Conservation (phyloP, 2,888 invertebrate genomes). For the Cremastinae sp. region DNA sequence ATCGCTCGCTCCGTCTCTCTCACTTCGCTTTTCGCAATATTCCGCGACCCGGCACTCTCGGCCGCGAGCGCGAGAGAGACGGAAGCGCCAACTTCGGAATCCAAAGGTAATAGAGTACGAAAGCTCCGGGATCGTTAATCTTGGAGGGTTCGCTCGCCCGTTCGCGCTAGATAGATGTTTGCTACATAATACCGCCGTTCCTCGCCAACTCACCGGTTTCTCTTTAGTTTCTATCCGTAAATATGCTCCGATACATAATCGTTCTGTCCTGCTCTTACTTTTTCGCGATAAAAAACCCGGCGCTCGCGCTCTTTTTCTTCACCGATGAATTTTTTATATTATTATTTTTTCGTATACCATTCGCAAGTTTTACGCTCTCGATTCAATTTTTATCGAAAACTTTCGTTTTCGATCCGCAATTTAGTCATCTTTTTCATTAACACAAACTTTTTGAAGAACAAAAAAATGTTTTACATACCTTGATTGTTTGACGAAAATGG, state of each 20-base stretch:
- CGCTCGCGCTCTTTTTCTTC: too few species aligned
- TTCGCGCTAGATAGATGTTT: conserved; percentile 43
- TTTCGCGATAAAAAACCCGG: too few species aligned
- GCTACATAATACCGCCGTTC: conserved; percentile 22
- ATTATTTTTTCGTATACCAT: too few species aligned
- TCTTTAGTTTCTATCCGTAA: not conserved
- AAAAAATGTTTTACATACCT: too few species aligned
- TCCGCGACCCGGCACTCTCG: conserved; percentile 26
- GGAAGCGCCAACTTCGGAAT: conserved; percentile 53
- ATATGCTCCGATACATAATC: not conserved
- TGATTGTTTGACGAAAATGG: too few species aligned
- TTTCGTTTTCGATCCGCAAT: too few species aligned
- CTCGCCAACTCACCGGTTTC: conserved; percentile 31
- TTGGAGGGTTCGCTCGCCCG: conserved; percentile 61
- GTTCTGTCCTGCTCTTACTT: too few species aligned
- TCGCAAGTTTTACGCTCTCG: too few species aligned
- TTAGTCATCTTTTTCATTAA: too few species aligned
- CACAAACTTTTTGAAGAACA: too few species aligned
- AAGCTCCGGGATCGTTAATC: conserved; percentile 73
- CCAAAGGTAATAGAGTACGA: conserved; percentile 67
- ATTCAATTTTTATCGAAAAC: too few species aligned
- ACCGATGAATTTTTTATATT: too few species aligned
- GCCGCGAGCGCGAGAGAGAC: conserved; percentile 22
- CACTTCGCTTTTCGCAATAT: not conserved
- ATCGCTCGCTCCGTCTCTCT: conserved; percentile 11